These are phyloP conservation scores for Pedicia rivosa DNA, from an alignment of 2,888 invertebrate genomes.

Conservation along the genomic window DNA sequence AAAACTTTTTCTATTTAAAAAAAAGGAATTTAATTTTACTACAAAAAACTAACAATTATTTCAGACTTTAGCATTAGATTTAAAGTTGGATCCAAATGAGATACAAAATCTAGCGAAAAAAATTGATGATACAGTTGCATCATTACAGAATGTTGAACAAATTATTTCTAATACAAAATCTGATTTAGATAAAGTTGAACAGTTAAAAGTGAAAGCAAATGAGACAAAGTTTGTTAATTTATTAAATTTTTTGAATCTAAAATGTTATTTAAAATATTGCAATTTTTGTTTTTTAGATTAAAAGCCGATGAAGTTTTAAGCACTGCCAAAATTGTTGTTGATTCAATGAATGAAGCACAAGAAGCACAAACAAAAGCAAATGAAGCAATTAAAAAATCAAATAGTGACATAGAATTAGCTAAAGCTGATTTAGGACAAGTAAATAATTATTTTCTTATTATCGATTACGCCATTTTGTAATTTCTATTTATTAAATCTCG, in stretches of 20 bases:
- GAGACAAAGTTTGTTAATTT: constrained; percentile 51
- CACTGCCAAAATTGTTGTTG: constrained; percentile 58
- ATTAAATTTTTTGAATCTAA: background rate
- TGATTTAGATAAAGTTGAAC: constrained; percentile 61
- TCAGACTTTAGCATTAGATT: constrained; percentile 57
- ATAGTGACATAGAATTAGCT: constrained; percentile 61
- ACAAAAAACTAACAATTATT: no score
- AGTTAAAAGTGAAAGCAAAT: constrained; percentile 54
- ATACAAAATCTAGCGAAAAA: constrained; percentile 66
- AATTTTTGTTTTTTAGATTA: constrained; percentile 25
- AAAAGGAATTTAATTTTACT: constrained; percentile 3
- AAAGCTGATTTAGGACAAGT: constrained; percentile 54
- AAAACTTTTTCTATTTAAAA: constrained; percentile 5
- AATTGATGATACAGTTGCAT: constrained; percentile 73
- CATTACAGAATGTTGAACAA: constrained; percentile 79
- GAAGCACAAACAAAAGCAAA: constrained; percentile 69
- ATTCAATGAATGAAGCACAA: constrained; percentile 64
- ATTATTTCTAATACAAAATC: constrained; percentile 80
- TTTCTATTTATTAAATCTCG: no score
- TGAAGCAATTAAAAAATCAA: constrained; percentile 65
- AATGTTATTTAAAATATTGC: no score
- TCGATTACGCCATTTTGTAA: no score
- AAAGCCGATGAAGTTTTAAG: constrained; percentile 50
- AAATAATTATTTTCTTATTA: no score
- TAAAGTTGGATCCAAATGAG: constrained; percentile 75